phyloP scores from a whole-genome alignment of 2,797 vertebrate genomes.

The Dromococcyx pavoninus region DNA sequence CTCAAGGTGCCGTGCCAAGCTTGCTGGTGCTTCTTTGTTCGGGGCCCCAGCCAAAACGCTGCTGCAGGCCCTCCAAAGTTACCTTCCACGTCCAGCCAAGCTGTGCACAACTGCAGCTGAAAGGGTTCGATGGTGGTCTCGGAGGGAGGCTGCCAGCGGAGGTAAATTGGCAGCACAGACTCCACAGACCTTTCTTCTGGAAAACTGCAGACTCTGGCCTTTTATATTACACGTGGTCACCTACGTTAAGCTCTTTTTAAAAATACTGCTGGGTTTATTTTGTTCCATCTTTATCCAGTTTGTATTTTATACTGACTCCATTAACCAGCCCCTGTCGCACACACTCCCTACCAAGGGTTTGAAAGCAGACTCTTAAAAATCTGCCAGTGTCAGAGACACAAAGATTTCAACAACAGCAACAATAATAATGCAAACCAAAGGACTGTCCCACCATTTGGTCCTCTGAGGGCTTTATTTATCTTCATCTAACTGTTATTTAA shows the following conservation, averaged over 20 bases:
- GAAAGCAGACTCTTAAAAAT: conserved; percentile 22
- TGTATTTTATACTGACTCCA: background rate
- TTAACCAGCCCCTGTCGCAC: background rate
- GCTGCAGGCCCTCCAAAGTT: conserved; percentile 49
- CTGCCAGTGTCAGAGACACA: background rate
- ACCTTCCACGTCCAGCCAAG: conserved; percentile 50
- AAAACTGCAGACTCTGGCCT: conserved; percentile 14
- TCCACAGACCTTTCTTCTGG: background rate
- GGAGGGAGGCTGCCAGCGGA: conserved; percentile 2
- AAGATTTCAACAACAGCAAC: background rate
- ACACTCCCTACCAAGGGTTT: background rate
- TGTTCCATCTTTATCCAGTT: background rate
- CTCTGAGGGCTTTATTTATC: conserved; percentile 10
- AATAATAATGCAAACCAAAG: background rate
- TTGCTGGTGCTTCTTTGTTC: conserved; percentile 24
- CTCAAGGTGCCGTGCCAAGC: background rate
- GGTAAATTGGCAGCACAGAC: background rate
- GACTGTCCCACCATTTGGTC: conserved; percentile 2
- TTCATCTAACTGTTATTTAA: background rate
- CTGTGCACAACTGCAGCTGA: conserved; percentile 48
- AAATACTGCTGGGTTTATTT: background rate
- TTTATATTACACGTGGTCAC: background rate
- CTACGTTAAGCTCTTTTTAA: background rate
- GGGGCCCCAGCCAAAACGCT: background rate
- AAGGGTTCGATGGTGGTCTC: conserved; percentile 57